Conservation (phyloP, 1,140 invertebrate genomes). For the Tetragonula clypearis region DNA sequence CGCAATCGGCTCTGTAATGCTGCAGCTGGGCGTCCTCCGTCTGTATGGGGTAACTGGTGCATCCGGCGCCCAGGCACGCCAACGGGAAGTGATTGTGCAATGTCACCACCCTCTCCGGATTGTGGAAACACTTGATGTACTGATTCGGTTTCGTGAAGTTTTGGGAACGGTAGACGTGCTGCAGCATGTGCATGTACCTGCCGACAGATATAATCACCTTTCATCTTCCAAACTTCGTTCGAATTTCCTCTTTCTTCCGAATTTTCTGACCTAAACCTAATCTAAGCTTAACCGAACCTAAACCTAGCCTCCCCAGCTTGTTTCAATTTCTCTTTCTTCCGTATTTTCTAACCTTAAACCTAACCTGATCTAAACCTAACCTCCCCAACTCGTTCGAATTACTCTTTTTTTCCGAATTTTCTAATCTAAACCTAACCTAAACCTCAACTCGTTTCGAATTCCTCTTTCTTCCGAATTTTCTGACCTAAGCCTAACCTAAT, state of each 20-base stretch:
- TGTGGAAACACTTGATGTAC: constrained; percentile 97
- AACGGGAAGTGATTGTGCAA: constrained; percentile 97
- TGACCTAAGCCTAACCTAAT: too few relatives aligned
- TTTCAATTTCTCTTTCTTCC: background rate
- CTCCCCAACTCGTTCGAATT: background rate
- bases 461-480: background rate
- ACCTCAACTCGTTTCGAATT: background rate
- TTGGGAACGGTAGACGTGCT: constrained; percentile 94
- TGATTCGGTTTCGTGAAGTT: constrained; percentile 97
- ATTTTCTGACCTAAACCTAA: background rate
- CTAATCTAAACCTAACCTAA: too few relatives aligned
- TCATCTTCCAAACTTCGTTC: too few relatives aligned
- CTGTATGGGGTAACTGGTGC: constrained; percentile 93
- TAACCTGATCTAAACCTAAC: too few relatives aligned
- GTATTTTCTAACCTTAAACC: too few relatives aligned
- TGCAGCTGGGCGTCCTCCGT: constrained; percentile 93
- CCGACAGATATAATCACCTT: background rate
- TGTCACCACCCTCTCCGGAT: constrained; percentile 93
- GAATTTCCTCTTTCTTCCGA: background rate
- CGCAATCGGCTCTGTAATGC: constrained; percentile 96
- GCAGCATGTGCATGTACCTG: constrained; percentile 95
- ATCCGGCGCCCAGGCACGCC: constrained; percentile 92
- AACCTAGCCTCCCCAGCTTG: too few relatives aligned
- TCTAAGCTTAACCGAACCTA: too few relatives aligned
- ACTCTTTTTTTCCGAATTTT: background rate